Evolutionary conservation across 1,140 invertebrate genomes (phyloP).

Genomic region (Chrysomallon squamiferum): DNA sequence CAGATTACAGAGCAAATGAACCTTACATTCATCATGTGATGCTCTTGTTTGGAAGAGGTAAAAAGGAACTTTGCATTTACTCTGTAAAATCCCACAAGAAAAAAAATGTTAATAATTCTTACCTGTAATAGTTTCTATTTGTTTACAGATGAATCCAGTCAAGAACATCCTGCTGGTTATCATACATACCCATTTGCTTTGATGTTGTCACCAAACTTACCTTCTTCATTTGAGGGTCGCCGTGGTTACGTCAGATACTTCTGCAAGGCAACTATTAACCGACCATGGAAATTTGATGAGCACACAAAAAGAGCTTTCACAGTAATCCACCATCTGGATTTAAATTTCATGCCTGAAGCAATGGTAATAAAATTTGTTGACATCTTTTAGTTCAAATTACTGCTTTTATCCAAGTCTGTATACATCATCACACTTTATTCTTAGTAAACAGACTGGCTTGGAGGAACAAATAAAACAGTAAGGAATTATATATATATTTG

Average conservation of each 20-base stretch:
- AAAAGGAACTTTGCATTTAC: too few relatives aligned
- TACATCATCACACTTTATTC: too few relatives aligned
- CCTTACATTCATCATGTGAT: conserved; percentile 34
- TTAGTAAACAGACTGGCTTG: too few relatives aligned
- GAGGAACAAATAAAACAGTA: too few relatives aligned
- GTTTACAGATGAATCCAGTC: too few relatives aligned
- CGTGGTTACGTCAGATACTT: conserved; percentile 65
- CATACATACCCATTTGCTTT: conserved; percentile 64
- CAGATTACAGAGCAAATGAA: conserved; percentile 38
- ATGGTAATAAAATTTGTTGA: conserved; percentile 39
- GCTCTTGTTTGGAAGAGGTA: conserved; percentile 29
- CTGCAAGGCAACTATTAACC: conserved; percentile 62
- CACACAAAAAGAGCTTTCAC: conserved; percentile 55
- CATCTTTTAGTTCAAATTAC: background rate
- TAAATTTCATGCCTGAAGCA: conserved; percentile 35
- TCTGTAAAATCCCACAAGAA: too few relatives aligned
- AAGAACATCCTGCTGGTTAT: conserved; percentile 53
- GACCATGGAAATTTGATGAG: conserved; percentile 61
- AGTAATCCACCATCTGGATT: conserved; percentile 56
- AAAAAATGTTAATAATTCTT: too few relatives aligned
- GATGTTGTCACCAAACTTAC: conserved; percentile 60
- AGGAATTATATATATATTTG: too few relatives aligned
- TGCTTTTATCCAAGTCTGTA: too few relatives aligned
- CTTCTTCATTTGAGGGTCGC: conserved; percentile 65
- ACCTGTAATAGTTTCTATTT: too few relatives aligned